Evolutionary conservation across 2,888 invertebrate species (phyloP).

Genomic region (Hirtodrosophila trivittata): DNA sequence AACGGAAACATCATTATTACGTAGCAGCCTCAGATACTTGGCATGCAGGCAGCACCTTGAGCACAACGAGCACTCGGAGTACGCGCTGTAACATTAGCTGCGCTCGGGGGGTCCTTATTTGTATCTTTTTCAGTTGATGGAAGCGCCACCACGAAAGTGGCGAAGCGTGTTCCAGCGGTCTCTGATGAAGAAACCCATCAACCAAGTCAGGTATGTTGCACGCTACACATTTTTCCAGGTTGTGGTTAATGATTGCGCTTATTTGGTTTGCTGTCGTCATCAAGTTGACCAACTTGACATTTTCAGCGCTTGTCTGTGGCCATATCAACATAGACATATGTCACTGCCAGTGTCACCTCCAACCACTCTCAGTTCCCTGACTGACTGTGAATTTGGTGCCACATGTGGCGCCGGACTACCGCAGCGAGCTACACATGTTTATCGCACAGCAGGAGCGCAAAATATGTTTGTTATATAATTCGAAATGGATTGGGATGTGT

Average conservation of each 20-base stretch:
- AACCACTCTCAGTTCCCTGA: not conserved
- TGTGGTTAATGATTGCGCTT: slow-evolving; percentile 1
- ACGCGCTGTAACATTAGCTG: slow-evolving; percentile 6
- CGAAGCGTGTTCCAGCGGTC: slow-evolving; percentile 8
- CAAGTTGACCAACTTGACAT: slow-evolving; percentile 27
- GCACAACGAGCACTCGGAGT: not conserved
- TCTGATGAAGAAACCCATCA: too few relatives aligned
- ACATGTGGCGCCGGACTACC: slow-evolving; percentile 18
- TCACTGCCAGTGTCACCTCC: slow-evolving; percentile 5
- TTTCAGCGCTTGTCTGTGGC: slow-evolving; percentile 10
- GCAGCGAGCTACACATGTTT: slow-evolving; percentile 48
- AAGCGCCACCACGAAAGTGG: slow-evolving; percentile 38
- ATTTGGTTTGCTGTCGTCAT: slow-evolving; percentile 1
- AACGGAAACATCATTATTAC: slow-evolving; percentile 31
- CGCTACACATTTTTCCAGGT: slow-evolving; percentile 32
- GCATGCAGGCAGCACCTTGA: slow-evolving; percentile 9
- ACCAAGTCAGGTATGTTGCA: slow-evolving; percentile 36
- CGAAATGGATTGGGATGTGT: slow-evolving; percentile 27
- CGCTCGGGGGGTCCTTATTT: not conserved
- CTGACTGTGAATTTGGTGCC: not conserved
- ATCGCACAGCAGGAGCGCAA: slow-evolving; percentile 40
- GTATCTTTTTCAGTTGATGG: slow-evolving; percentile 7
- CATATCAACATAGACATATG: slow-evolving; percentile 24
- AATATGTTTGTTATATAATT: slow-evolving; percentile 8
- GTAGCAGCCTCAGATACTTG: slow-evolving; percentile 5